Conservation (phyloP, 2,888 invertebrate genomes). For the Cantharis rufa region DNA sequence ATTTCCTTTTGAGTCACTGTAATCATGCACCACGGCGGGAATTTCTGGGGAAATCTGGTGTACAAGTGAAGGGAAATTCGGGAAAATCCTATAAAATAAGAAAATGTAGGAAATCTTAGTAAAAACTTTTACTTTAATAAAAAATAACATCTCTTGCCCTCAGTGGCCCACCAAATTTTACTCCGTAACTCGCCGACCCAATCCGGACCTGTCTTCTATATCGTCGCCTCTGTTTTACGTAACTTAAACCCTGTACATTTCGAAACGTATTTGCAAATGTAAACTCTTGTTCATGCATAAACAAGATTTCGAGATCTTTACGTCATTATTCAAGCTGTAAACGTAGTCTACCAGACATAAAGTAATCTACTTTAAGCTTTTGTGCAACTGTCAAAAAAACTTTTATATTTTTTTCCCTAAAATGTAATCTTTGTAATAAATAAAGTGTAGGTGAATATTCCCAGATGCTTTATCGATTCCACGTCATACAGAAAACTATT, state of each 20-base stretch:
- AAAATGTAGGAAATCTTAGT: too few species aligned
- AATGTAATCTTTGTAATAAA: not conserved
- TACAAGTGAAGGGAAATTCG: too few species aligned
- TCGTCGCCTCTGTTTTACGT: too few species aligned
- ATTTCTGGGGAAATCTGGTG: too few species aligned
- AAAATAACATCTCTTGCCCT: too few species aligned
- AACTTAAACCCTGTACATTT: not conserved
- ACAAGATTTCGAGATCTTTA: not conserved
- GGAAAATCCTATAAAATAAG: too few species aligned
- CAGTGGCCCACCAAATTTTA: too few species aligned
- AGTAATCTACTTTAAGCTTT: not conserved
- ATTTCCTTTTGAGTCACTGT: too few species aligned
- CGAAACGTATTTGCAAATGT: not conserved
- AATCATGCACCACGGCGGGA: too few species aligned
- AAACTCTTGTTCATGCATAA: not conserved
- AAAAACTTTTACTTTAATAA: too few species aligned
- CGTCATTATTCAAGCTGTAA: not conserved
- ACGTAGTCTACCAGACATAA: not conserved
- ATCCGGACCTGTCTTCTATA: too few species aligned
- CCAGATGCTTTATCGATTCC: not conserved
- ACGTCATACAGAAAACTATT: not conserved
- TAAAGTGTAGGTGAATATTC: not conserved
- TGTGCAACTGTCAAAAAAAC: not conserved
- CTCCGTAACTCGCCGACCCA: too few species aligned
- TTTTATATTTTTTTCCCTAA: not conserved